Percentiles rank a stretch among this genome's conserved stretches.
These are phyloP conservation scores for Podilymbus podiceps DNA, from an alignment of 2,113 vertebrate genomes.

Conservation along the genomic window DNA sequence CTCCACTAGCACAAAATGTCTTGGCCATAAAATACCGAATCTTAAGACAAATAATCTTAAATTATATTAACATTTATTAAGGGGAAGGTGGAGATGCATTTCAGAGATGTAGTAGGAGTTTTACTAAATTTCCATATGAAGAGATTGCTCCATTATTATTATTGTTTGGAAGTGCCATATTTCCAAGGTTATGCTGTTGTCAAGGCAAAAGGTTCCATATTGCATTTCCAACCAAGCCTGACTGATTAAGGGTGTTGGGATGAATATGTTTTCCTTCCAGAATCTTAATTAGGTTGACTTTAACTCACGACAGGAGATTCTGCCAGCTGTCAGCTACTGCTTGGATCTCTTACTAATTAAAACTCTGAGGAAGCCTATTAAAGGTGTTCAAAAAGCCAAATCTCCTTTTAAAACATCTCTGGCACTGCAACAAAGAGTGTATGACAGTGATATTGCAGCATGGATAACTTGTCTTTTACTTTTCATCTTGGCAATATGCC, in stretches of 20 bases:
- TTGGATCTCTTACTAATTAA: slow-evolving; percentile 88
- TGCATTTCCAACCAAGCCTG: slow-evolving; percentile 75
- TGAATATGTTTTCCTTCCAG: slow-evolving; percentile 77
- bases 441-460: background rate
- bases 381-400: slow-evolving; percentile 70
- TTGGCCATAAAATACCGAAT: slow-evolving; percentile 6
- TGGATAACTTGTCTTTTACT: background rate
- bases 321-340: slow-evolving; percentile 86
- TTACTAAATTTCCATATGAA: slow-evolving; percentile 14
- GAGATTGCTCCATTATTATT: slow-evolving; percentile 3
- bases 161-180: slow-evolving; percentile 27
- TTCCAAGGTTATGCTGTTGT: slow-evolving; percentile 78
- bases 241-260: slow-evolving; percentile 83
- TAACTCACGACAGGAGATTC: slow-evolving; percentile 83
- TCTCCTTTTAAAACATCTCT: slow-evolving; percentile 27
- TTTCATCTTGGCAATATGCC: background rate
- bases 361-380: slow-evolving; percentile 81
- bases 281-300: slow-evolving; percentile 93
- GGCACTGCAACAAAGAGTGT: background rate
- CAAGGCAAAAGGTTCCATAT: slow-evolving; percentile 78
- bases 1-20: background rate
- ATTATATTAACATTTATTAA: slow-evolving; percentile 37
- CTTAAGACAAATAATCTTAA: slow-evolving; percentile 16
- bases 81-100: slow-evolving; percentile 8
- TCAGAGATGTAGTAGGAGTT: background rate